A percentile compares a stretch with the other conserved stretches of the same genome.
Conservation (phyloP, 2,888 invertebrate genomes). For the Steromphala cineraria region DNA sequence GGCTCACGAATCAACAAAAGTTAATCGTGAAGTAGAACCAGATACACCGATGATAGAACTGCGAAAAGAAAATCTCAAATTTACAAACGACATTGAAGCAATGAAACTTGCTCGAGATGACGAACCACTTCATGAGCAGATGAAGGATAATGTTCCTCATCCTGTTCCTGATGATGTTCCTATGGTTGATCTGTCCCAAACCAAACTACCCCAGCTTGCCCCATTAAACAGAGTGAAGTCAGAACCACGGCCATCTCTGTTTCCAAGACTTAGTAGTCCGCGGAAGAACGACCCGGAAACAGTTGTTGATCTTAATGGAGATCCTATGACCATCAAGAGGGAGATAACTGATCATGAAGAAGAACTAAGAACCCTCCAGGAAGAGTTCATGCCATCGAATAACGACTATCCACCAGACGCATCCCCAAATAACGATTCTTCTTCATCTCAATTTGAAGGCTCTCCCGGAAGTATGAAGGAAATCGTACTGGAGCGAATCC, state of each 20-base stretch:
- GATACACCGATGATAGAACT: not conserved
- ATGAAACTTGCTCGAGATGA: not conserved
- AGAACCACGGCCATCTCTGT: not conserved
- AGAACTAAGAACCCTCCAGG: not conserved
- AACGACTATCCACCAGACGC: not conserved
- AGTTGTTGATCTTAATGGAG: not conserved
- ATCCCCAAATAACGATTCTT: not conserved
- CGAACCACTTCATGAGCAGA: not conserved
- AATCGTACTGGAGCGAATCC: slow-evolving; percentile 7
- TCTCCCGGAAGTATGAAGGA: not conserved
- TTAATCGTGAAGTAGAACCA: not conserved
- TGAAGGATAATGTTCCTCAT: no score
- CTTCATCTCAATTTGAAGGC: not conserved
- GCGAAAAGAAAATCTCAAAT: not conserved
- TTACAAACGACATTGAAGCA: not conserved
- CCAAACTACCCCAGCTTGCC: not conserved
- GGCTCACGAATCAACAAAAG: slow-evolving; percentile 44
- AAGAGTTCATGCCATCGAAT: not conserved
- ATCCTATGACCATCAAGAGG: not conserved
- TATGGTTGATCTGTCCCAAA: not conserved
- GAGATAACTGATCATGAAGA: not conserved
- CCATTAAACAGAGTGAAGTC: not conserved
- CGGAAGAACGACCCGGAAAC: not conserved
- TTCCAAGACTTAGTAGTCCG: not conserved
- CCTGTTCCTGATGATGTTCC: not conserved